Evolutionary conservation across 2,797 vertebrate species (phyloP).

Genomic region (Garrulus glandarius): DNA sequence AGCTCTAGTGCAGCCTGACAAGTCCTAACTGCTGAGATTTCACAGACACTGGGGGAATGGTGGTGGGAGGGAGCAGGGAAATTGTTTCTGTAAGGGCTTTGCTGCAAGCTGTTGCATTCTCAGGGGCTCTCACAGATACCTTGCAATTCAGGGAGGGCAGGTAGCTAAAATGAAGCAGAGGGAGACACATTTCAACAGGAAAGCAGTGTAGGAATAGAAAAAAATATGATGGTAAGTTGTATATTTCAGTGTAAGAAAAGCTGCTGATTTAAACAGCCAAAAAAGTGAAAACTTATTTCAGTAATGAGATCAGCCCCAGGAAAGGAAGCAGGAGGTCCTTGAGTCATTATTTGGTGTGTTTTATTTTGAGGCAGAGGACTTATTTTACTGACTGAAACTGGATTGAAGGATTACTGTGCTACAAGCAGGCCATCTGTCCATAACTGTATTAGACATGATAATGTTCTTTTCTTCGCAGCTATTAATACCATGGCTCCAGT

Average conservation of each 20-base stretch:
- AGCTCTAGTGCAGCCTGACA: slow-evolving; percentile 63
- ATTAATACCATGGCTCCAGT: slow-evolving; percentile 32
- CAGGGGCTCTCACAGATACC: not conserved
- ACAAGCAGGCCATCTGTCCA: slow-evolving; percentile 19
- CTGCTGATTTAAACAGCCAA: not conserved
- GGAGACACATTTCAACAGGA: not conserved
- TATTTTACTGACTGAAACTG: not conserved
- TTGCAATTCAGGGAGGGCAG: not conserved
- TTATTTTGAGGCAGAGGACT: not conserved
- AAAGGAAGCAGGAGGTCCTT: not conserved
- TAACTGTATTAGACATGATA: slow-evolving; percentile 23
- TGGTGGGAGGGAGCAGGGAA: not conserved
- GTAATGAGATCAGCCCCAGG: not conserved
- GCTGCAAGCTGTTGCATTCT: not conserved
- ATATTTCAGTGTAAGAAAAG: not conserved
- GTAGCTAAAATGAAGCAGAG: not conserved
- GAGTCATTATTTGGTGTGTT: not conserved
- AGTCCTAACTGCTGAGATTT: slow-evolving; percentile 69
- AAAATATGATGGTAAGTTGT: not conserved
- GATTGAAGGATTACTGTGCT: not conserved
- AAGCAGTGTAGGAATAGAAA: not conserved
- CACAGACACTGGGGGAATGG: slow-evolving; percentile 57
- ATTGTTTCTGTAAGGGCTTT: not conserved
- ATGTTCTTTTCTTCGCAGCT: slow-evolving; percentile 45
- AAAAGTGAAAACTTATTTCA: not conserved